These are phyloP conservation scores for Synanthedon myopaeformis DNA, from an alignment of 2,888 invertebrate species.

Conservation along the genomic window DNA sequence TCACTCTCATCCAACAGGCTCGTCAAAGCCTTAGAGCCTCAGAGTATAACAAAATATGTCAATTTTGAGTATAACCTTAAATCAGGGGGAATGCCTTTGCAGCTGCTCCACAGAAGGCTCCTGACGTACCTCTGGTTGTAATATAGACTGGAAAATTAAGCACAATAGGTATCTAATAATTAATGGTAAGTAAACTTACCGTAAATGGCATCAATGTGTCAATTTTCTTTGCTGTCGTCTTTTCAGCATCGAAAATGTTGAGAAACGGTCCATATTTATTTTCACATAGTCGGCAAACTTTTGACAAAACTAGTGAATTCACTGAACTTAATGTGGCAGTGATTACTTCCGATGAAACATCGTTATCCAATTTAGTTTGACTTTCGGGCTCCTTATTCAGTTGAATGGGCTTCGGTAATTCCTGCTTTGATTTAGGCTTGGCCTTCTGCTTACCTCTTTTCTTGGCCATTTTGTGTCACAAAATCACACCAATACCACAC, in stretches of 20 bases:
- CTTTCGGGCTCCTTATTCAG: neutral
- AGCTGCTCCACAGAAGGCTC: too few species aligned
- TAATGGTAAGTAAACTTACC: slow-evolving; percentile 26
- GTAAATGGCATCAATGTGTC: slow-evolving; percentile 55
- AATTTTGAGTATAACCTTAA: too few species aligned
- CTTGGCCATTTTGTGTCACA: slow-evolving; percentile 35
- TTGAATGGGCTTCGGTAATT: neutral
- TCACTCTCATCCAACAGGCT: too few species aligned
- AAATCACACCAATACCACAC: neutral
- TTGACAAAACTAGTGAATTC: slow-evolving; percentile 30
- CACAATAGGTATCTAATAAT: neutral
- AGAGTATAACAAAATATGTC: too few species aligned
- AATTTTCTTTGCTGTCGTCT: slow-evolving; percentile 52
- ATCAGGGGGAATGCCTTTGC: too few species aligned
- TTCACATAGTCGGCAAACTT: slow-evolving; percentile 59
- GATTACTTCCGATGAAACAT: slow-evolving; percentile 18
- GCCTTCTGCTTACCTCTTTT: slow-evolving; percentile 31
- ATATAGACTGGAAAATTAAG: neutral
- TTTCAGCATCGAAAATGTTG: slow-evolving; percentile 57
- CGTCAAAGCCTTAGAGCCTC: too few species aligned
- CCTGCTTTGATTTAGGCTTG: slow-evolving; percentile 10
- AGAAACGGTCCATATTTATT: slow-evolving; percentile 60
- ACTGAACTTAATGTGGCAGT: slow-evolving; percentile 25
- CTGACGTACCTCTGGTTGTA: too few species aligned
- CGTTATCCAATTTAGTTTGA: neutral